Conservation (phyloP, 1,140 invertebrate genomes). For the Heliconius hermathena region DNA sequence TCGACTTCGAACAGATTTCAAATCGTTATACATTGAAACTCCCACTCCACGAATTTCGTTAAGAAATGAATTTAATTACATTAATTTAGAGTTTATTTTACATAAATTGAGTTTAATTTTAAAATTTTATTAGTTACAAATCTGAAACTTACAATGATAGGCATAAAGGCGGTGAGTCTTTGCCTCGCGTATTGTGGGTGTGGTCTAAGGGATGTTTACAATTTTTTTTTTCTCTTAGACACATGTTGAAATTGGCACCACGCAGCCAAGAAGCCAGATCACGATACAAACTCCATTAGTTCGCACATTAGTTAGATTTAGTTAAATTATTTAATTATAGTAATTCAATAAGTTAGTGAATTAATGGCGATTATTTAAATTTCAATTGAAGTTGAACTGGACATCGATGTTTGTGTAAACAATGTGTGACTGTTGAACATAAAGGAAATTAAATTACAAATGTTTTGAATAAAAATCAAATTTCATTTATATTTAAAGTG, state of each 20-base stretch:
- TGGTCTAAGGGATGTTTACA: constrained; percentile 55
- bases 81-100: constrained; percentile 42
- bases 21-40: constrained; percentile 50
- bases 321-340: constrained; percentile 80
- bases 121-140: constrained; percentile 12
- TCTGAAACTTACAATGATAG: constrained; percentile 13
- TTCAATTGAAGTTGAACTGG: constrained; percentile 61
- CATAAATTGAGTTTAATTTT: constrained; percentile 22
- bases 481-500: not conserved
- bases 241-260: constrained; percentile 62
- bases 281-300: constrained; percentile 75
- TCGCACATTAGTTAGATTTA: constrained; percentile 78
- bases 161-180: constrained; percentile 16
- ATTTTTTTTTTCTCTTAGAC: constrained; percentile 59
- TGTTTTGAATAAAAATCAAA: constrained; percentile 3
- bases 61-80: constrained; percentile 39
- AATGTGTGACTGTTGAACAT: constrained; percentile 46
- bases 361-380: constrained; percentile 77
- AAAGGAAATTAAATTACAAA: constrained; percentile 24
- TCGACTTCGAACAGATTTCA: constrained; percentile 45
- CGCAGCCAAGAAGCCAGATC: constrained; percentile 69
- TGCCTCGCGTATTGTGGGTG: constrained; percentile 45
- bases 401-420: constrained; percentile 52
- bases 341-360: constrained; percentile 78
- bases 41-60: constrained; percentile 42